phyloP scores from a whole-genome alignment of 2,113 vertebrate genomes.

The Podarcis cretensis region DNA sequence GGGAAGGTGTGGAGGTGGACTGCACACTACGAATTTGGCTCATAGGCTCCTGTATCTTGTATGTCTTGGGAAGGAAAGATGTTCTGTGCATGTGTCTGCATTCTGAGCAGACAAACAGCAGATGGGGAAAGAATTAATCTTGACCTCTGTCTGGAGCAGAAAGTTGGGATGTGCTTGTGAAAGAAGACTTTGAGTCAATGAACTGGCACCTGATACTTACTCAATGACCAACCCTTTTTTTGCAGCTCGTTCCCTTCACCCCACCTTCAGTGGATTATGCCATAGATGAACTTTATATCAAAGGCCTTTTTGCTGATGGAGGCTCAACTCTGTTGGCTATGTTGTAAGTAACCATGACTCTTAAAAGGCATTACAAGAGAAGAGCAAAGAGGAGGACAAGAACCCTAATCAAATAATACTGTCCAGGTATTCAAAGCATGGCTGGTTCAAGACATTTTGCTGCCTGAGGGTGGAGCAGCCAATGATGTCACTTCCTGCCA shows the following conservation, averaged over 20 bases:
- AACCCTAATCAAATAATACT: background rate
- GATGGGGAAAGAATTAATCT: background rate
- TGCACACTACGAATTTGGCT: too few species aligned
- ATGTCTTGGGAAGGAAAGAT: background rate
- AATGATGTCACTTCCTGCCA: too few species aligned
- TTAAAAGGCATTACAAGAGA: background rate
- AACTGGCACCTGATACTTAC: background rate
- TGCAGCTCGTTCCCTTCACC: conserved; percentile 85
- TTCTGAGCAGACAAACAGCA: background rate
- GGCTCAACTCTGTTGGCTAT: conserved; percentile 63
- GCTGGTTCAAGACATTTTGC: too few species aligned
- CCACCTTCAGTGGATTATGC: conserved; percentile 64
- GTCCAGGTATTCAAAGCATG: background rate
- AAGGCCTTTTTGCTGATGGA: conserved; percentile 79
- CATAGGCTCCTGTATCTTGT: background rate
- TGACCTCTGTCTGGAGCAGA: background rate
- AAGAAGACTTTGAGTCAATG: background rate
- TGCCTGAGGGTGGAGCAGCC: too few species aligned
- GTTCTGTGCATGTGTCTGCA: too few species aligned
- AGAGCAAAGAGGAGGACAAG: background rate
- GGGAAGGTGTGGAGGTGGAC: too few species aligned
- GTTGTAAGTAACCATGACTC: conserved; percentile 76
- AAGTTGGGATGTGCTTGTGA: background rate
- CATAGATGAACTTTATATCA: conserved; percentile 64
- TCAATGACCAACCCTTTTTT: conserved; percentile 28